Base-by-base conservation (phyloP, 2,797 vertebrate genomes). In the Thunnus albacares region DNA sequence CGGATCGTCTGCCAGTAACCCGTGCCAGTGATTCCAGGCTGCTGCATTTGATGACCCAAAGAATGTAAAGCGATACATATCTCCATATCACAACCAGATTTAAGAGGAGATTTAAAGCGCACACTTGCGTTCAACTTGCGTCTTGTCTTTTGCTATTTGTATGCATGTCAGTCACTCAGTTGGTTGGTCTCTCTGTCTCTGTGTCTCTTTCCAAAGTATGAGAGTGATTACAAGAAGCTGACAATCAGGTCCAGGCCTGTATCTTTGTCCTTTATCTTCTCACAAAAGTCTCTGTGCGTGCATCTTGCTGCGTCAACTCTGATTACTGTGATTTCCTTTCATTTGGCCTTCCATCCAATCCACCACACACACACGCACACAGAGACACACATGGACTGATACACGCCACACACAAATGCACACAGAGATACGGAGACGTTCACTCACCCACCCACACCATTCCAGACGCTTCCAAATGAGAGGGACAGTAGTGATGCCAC, bases 311-410 rank as follows among this genome's bases (percentile, higher is more conserved):
- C 41, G 90, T 92, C 93, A 65, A 24, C 83, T 89, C 75, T 6
- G 22, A 87, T 93, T 91, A 91, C 51, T 20, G 71, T 87, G 91
- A 92, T 91, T 81, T 80, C 72, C 89, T 92, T 91, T 94, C 74
- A 90, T 91, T 91, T 65, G 67, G 78, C 77, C 80, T 70, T 76
- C 58, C 4, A 20, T 80, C 72, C 63, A 57, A 66, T 78, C 89
- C 79, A 45, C 64, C 77, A 55, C 51, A 73, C 76, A 55, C 64
- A 71, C 30, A 55, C 30, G 65, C 30, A 70, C 28, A 22, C 57
- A 74, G 17, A 71, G 55, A 47, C 15, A 53, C 51, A 43, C 65
- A 6, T 58, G 55, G 35, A 53, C 58, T 41, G 43, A 53, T 3
- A 30, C 52, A 56, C 61, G n/a, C 35, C 53, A 45, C 20, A 68